phyloP scores from a whole-genome alignment of 2,797 vertebrate genomes.

The Coregonus ussuriensis region DNA sequence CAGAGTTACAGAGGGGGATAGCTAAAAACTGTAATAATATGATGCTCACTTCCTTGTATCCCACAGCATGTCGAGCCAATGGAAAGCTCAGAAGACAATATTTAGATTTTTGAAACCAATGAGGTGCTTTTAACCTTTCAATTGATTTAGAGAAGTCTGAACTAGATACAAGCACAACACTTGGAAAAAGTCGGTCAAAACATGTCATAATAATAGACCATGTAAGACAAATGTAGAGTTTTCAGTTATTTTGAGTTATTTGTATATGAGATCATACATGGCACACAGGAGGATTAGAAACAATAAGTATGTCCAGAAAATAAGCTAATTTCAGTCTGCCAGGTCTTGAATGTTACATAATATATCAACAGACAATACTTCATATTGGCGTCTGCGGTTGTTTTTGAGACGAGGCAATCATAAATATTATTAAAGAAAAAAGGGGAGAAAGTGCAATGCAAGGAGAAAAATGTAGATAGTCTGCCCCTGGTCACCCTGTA shows the following conservation, averaged over 20 bases:
- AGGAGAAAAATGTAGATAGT: slow-evolving; percentile 46
- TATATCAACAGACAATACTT: slow-evolving; percentile 29
- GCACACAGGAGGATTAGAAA: background rate
- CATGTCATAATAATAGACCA: background rate
- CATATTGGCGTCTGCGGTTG: slow-evolving; percentile 36
- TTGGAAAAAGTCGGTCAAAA: background rate
- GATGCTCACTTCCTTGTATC: too few species aligned
- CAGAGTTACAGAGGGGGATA: background rate
- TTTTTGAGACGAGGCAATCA: slow-evolving; percentile 32
- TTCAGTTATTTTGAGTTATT: background rate
- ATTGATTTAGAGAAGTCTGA: background rate
- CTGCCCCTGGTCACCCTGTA: slow-evolving; percentile 48
- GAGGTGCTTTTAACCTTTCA: background rate
- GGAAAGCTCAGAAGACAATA: background rate
- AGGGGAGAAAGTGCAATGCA: slow-evolving; percentile 10
- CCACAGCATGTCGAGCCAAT: background rate
- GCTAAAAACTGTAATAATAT: too few species aligned
- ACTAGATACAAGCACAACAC: background rate
- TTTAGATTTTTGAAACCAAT: background rate
- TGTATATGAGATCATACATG: background rate
- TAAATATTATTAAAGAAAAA: slow-evolving; percentile 42
- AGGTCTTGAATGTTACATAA: slow-evolving; percentile 21
- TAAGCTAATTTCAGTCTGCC: background rate
- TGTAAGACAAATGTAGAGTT: slow-evolving; percentile 6
- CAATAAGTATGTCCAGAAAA: background rate